These are phyloP conservation scores for Scomber colias DNA, from an alignment of 2,113 vertebrate genomes.

Conservation along the genomic window DNA sequence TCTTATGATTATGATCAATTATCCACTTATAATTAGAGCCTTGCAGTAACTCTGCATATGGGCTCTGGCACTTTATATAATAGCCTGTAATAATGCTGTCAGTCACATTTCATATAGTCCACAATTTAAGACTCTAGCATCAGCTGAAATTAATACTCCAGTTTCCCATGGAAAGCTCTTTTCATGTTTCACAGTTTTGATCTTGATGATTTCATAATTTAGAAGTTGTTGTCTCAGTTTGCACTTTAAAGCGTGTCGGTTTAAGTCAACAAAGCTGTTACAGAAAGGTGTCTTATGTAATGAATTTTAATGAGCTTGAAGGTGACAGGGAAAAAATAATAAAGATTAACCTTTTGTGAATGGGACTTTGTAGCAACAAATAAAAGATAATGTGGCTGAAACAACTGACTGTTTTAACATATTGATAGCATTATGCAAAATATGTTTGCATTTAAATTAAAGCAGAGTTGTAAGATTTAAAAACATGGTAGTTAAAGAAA, in stretches of 20 bases:
- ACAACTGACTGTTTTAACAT: neutral
- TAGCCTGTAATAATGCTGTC: slow-evolving; percentile 78
- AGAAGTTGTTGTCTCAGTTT: neutral
- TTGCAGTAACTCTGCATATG: slow-evolving; percentile 73
- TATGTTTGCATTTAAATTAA: neutral
- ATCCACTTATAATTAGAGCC: slow-evolving; percentile 78
- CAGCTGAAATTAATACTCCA: slow-evolving; percentile 51
- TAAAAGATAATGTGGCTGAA: slow-evolving; percentile 10
- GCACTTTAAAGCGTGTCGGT: slow-evolving; percentile 19
- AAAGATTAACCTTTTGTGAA: slow-evolving; percentile 23
- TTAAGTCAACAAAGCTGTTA: slow-evolving; percentile 23
- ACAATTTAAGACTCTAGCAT: slow-evolving; percentile 39
- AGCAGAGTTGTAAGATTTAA: neutral
- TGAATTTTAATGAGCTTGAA: slow-evolving; percentile 19
- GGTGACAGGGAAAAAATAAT: slow-evolving; percentile 1
- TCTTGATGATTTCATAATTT: slow-evolving; percentile 24
- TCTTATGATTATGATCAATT: slow-evolving; percentile 81
- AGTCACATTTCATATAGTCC: slow-evolving; percentile 68
- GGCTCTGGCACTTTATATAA: slow-evolving; percentile 71
- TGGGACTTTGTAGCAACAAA: slow-evolving; percentile 8
- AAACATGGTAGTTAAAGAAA: neutral
- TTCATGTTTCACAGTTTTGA: slow-evolving; percentile 37
- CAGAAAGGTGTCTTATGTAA: neutral
- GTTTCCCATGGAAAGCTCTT: slow-evolving; percentile 32
- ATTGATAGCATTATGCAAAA: neutral